A percentile compares a stretch with the other conserved stretches of the same genome.
phyloP scores from a whole-genome alignment of 2,888 invertebrate genomes.

The Amphipoea oculea region DNA sequence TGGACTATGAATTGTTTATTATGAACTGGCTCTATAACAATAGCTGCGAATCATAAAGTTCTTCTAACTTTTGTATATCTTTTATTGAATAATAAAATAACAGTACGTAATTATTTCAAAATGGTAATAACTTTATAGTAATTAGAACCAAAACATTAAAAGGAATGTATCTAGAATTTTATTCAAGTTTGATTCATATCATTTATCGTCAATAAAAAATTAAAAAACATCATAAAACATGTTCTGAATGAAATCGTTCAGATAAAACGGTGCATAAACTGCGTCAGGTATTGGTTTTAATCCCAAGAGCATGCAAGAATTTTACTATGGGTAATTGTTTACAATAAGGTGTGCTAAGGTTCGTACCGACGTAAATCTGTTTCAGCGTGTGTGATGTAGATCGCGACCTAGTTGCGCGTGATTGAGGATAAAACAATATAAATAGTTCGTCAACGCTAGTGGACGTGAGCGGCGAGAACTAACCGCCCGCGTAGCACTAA shows the following conservation, averaged over 20 bases:
- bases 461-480: conserved; percentile 77
- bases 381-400: conserved; percentile 85
- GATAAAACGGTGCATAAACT: conserved; percentile 12
- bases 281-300: conserved; percentile 46
- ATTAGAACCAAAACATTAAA: not conserved
- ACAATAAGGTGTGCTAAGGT: conserved; percentile 75
- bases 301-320: conserved; percentile 66
- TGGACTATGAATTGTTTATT: conserved; percentile 37
- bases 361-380: conserved; percentile 77
- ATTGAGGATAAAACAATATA: conserved; percentile 90
- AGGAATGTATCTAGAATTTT: not conserved
- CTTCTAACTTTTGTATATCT: not conserved
- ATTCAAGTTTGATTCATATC: not conserved
- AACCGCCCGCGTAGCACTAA: conserved; percentile 71
- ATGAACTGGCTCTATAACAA: conserved; percentile 1
- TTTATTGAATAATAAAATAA: not conserved
- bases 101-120: not conserved
- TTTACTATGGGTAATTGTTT: conserved; percentile 73
- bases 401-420: conserved; percentile 89
- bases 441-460: conserved; percentile 88
- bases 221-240: conserved; percentile 6
- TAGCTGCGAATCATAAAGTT: not conserved
- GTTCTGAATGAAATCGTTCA: conserved; percentile 10
- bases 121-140: not conserved
- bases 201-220: conserved; percentile 13